A percentile compares a stretch with the other conserved stretches of the same genome.
Conservation (phyloP, 2,888 invertebrate species). For the Cephus rjabovi region DNA sequence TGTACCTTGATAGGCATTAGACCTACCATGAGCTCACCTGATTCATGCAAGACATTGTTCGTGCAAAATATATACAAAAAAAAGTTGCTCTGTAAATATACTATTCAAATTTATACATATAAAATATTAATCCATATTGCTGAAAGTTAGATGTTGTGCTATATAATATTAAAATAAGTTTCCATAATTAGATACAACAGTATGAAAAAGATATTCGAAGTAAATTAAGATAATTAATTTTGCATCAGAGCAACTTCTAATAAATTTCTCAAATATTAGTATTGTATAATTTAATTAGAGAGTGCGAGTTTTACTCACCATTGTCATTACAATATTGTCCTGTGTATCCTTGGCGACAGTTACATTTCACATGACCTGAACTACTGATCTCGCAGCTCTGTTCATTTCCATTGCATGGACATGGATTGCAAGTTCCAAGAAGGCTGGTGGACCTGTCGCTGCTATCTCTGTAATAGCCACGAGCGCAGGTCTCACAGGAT, state of each 20-base stretch:
- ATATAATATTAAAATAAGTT: neutral
- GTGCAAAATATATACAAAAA: constrained; percentile 29
- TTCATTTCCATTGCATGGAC: constrained; percentile 83
- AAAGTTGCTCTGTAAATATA: neutral
- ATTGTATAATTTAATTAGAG: constrained; percentile 10
- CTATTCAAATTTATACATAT: neutral
- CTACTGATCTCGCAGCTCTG: constrained; percentile 74
- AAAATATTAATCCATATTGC: neutral
- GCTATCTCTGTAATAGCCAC: constrained; percentile 79
- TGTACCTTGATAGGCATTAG: constrained; percentile 67
- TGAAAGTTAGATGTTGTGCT: neutral
- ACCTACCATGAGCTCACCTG: constrained; percentile 67
- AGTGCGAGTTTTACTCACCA: constrained; percentile 64
- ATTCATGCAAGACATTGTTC: constrained; percentile 33
- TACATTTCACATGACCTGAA: constrained; percentile 71
- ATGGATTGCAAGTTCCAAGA: constrained; percentile 74
- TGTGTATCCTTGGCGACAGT: constrained; percentile 77
- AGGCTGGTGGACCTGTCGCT: constrained; percentile 68
- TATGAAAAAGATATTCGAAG: constrained; percentile 6
- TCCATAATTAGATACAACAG: constrained; percentile 13
- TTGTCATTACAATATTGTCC: constrained; percentile 76
- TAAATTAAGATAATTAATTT: neutral
- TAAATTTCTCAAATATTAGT: constrained; percentile 9
- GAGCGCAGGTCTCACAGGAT: constrained; percentile 83
- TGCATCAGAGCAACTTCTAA: neutral